Evolutionary conservation across 2,797 vertebrate species (phyloP).

Genomic region (Chaenodraco wilsoni): DNA sequence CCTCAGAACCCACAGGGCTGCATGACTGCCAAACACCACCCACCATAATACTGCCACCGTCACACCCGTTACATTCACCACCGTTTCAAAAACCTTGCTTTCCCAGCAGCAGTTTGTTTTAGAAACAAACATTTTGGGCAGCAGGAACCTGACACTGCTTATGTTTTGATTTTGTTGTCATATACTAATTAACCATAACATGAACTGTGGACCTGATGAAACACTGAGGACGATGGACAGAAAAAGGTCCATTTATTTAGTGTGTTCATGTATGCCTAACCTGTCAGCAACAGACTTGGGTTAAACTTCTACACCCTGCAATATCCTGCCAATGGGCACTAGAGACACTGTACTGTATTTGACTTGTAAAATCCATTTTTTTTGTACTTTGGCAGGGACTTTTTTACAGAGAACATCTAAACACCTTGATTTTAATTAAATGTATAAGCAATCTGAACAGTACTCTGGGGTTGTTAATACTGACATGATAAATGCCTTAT

Average conservation of each 20-base stretch:
- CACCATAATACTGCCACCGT: conserved; percentile 33
- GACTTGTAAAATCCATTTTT: conserved; percentile 31
- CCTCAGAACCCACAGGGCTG: conserved; percentile 65
- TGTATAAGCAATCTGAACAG: conserved; percentile 21
- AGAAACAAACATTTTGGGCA: conserved; percentile 63
- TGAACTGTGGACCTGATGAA: conserved; percentile 59
- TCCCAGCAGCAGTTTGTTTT: conserved; percentile 67
- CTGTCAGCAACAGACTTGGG: conserved; percentile 44
- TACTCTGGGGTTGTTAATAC: conserved; percentile 44
- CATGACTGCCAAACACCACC: conserved; percentile 63
- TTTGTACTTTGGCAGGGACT: conserved; percentile 34
- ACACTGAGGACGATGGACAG: conserved; percentile 50
- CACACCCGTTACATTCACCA: conserved; percentile 38
- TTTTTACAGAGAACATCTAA: conserved; percentile 38
- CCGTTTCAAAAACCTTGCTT: conserved; percentile 50
- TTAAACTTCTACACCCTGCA: conserved; percentile 37
- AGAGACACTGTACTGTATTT: background rate
- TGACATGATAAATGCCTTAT: conserved; percentile 27
- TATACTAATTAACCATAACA: conserved; percentile 75
- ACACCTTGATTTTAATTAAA: conserved; percentile 14
- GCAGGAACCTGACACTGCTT: conserved; percentile 59
- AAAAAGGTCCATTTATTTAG: conserved; percentile 47
- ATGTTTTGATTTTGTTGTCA: conserved; percentile 74
- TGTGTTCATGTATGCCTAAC: conserved; percentile 29
- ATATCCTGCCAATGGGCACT: conserved; percentile 34